A percentile compares a stretch with the other conserved stretches of the same genome.
These are phyloP conservation scores for Isotomurus palustris DNA, from an alignment of 2,888 invertebrate species.

Conservation along the genomic window DNA sequence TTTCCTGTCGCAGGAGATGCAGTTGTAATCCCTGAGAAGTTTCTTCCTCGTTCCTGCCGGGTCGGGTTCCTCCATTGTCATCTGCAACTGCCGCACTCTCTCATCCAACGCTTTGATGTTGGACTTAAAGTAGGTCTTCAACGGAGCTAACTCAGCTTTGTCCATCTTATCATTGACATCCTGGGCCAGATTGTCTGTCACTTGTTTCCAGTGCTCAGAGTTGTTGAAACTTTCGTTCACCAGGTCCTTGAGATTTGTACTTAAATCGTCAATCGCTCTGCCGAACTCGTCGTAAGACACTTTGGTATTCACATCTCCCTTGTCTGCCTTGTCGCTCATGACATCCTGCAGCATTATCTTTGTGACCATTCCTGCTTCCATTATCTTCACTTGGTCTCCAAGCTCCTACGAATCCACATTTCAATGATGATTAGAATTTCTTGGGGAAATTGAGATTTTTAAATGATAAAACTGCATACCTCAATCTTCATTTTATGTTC, in stretches of 20 bases:
- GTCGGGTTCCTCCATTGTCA: slow-evolving; percentile 41
- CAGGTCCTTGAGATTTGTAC: slow-evolving; percentile 37
- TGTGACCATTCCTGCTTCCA: slow-evolving; percentile 40
- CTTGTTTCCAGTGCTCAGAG: slow-evolving; percentile 42
- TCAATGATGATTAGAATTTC: too few relatives aligned
- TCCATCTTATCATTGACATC: slow-evolving; percentile 41
- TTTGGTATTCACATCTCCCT: slow-evolving; percentile 40
- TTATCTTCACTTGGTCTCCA: slow-evolving; percentile 19
- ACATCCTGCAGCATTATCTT: slow-evolving; percentile 41
- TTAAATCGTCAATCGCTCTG: slow-evolving; percentile 38
- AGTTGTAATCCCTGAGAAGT: slow-evolving; percentile 41
- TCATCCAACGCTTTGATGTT: slow-evolving; percentile 38
- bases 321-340: slow-evolving; percentile 43
- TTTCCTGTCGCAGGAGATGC: slow-evolving; percentile 40
- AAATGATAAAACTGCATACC: slow-evolving; percentile 4
- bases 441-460: too few relatives aligned
- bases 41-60: slow-evolving; percentile 45
- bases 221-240: slow-evolving; percentile 40
- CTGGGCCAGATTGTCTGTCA: slow-evolving; percentile 36
- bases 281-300: slow-evolving; percentile 45
- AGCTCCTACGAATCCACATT: too few relatives aligned
- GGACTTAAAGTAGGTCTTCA: slow-evolving; percentile 42
- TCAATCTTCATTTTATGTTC: slow-evolving; percentile 17
- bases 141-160: slow-evolving; percentile 39
- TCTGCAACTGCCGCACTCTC: slow-evolving; percentile 24